phyloP scores from a whole-genome alignment of 2,888 invertebrate species.

The Erebia aethiops region DNA sequence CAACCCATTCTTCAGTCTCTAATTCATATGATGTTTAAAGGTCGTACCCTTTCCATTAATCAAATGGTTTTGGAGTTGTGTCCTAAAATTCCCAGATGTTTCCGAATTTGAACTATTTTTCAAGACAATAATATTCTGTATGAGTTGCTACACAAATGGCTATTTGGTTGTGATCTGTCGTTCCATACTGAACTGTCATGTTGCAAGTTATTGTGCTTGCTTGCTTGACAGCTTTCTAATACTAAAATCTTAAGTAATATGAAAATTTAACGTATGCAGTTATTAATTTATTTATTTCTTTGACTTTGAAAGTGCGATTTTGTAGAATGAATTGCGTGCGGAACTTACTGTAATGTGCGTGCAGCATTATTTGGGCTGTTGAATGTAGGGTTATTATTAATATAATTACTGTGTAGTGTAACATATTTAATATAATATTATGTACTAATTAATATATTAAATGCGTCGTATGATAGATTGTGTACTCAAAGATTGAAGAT shows the following conservation, averaged over 20 bases:
- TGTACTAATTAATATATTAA: constrained; percentile 5
- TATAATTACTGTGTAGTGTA: not conserved
- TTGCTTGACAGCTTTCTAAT: too few species aligned
- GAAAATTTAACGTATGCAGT: too few species aligned
- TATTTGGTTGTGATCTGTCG: too few species aligned
- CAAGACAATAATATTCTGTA: too few species aligned
- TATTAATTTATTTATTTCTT: not conserved
- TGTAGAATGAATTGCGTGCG: not conserved
- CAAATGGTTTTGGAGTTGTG: too few species aligned
- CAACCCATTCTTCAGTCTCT: not conserved
- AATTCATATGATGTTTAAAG: too few species aligned
- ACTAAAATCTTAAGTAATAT: too few species aligned
- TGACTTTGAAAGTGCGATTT: not conserved
- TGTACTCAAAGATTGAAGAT: not conserved
- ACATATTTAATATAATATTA: not conserved
- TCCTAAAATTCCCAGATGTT: too few species aligned
- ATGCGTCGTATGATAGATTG: not conserved
- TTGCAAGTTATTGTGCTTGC: too few species aligned
- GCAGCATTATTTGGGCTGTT: constrained; percentile 6
- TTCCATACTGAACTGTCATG: too few species aligned
- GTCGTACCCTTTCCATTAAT: not conserved
- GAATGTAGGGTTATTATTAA: not conserved
- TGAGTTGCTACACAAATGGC: too few species aligned
- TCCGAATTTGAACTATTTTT: too few species aligned
- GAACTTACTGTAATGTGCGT: not conserved